phyloP scores from a whole-genome alignment of 2,888 invertebrate species.

The Hirtodrosophila trivittata region DNA sequence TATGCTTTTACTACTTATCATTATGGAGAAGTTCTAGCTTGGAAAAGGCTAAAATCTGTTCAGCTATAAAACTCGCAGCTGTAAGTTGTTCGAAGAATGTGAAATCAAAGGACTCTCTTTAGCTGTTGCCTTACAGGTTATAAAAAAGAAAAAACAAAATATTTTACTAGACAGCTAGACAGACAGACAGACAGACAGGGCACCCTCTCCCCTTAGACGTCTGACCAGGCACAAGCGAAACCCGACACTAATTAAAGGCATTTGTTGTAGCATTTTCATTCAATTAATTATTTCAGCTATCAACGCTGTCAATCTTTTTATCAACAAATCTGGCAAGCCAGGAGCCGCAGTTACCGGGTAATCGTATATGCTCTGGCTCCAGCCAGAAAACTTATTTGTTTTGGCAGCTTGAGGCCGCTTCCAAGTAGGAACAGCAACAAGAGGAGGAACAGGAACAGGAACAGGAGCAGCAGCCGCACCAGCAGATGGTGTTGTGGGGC shows the following conservation, averaged over 20 bases:
- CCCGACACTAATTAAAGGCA: constrained; percentile 79
- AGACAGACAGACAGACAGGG: constrained; percentile 17
- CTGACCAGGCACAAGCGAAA: constrained; percentile 48
- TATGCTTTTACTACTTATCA: too few relatives aligned
- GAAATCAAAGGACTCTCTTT: too few relatives aligned
- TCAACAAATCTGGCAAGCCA: constrained; percentile 66
- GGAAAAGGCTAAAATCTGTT: too few relatives aligned
- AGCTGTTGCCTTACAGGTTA: too few relatives aligned
- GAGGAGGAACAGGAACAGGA: not conserved
- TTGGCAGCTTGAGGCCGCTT: constrained; percentile 50
- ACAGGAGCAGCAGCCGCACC: constrained; percentile 3
- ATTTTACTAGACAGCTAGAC: constrained; percentile 21
- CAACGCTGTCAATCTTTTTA: constrained; percentile 80
- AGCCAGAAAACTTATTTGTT: constrained; percentile 52
- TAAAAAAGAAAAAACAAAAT: too few relatives aligned
- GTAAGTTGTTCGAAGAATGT: too few relatives aligned
- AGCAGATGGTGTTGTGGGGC: too few relatives aligned
- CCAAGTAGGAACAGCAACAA: too few relatives aligned
- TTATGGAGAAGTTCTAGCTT: too few relatives aligned
- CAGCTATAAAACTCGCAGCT: too few relatives aligned
- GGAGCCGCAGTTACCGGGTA: constrained; percentile 12
- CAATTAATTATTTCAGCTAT: constrained; percentile 81
- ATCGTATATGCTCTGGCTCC: constrained; percentile 18
- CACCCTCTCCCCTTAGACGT: constrained; percentile 9
- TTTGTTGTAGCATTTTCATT: constrained; percentile 77